Conservation (phyloP, 2,888 invertebrate genomes). For the Osmoderma eremita region DNA sequence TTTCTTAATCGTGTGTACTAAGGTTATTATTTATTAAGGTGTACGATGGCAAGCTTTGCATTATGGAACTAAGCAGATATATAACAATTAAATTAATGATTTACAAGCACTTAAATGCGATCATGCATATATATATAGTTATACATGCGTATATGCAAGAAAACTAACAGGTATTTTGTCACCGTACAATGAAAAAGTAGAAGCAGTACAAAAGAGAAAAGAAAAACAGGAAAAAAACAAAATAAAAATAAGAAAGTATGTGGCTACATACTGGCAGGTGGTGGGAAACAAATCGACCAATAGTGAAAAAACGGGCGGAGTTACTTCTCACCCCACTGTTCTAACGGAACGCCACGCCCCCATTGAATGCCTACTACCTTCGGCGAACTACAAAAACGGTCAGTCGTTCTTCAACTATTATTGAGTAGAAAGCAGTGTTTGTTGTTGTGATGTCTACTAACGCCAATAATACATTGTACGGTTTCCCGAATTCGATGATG, state of each 20-base stretch:
- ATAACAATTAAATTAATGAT: slow-evolving; percentile 22
- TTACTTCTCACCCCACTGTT: slow-evolving; percentile 52
- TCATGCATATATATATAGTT: neutral
- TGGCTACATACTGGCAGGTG: slow-evolving; percentile 52
- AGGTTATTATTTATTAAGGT: neutral
- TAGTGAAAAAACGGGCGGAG: slow-evolving; percentile 59
- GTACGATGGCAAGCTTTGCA: neutral
- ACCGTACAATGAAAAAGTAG: slow-evolving; percentile 29
- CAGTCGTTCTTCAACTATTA: slow-evolving; percentile 54
- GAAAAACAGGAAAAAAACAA: slow-evolving; percentile 46
- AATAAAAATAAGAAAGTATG: slow-evolving; percentile 46
- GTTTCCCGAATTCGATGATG: slow-evolving; percentile 53
- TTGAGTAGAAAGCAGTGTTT: slow-evolving; percentile 39
- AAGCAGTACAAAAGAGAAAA: slow-evolving; percentile 41
- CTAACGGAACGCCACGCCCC: slow-evolving; percentile 45
- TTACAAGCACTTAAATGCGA: slow-evolving; percentile 6
- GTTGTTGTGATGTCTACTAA: slow-evolving; percentile 34
- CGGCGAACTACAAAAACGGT: slow-evolving; percentile 48
- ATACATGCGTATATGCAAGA: slow-evolving; percentile 16
- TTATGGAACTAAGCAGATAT: slow-evolving; percentile 16
- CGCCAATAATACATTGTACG: slow-evolving; percentile 43
- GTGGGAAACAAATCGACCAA: slow-evolving; percentile 56
- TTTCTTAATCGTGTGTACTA: slow-evolving; percentile 5
- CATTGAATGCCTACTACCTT: slow-evolving; percentile 40
- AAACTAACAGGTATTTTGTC: slow-evolving; percentile 46